phyloP scores from a whole-genome alignment of 2,797 vertebrate genomes.

The Argyrosomus regius region DNA sequence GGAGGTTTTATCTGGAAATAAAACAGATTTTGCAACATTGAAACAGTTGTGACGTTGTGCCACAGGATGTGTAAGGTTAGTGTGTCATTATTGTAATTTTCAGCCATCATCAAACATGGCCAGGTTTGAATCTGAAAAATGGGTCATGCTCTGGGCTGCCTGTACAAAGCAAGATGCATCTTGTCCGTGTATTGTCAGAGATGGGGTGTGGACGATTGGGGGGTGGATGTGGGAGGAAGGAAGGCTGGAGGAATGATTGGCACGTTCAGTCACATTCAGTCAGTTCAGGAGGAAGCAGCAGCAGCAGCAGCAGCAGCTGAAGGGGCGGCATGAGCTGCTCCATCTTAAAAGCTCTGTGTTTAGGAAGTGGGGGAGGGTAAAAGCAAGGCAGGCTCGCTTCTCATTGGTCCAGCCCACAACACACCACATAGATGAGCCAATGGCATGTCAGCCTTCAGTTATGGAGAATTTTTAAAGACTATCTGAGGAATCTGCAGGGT shows the following conservation, averaged over 20 bases:
- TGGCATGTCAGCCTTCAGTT: constrained; percentile 38
- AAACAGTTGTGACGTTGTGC: too few relatives aligned
- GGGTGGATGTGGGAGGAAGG: neutral
- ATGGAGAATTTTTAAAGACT: constrained; percentile 43
- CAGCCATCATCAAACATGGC: neutral
- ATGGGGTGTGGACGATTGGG: neutral
- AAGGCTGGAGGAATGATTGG: constrained; percentile 46
- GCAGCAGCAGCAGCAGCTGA: neutral
- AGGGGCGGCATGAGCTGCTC: neutral
- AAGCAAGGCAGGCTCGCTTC: neutral
- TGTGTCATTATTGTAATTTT: constrained; percentile 2
- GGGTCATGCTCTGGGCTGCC: constrained; percentile 32
- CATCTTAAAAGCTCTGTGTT: constrained; percentile 33
- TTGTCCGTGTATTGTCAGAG: constrained; percentile 12
- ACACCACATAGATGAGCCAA: constrained; percentile 84
- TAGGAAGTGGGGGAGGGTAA: constrained; percentile 54
- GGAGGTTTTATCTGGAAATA: neutral
- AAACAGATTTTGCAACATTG: too few relatives aligned
- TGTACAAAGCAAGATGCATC: neutral
- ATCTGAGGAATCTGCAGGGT: constrained; percentile 77
- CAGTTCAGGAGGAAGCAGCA: constrained; percentile 2
- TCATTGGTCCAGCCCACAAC: constrained; percentile 84
- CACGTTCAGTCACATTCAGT: constrained; percentile 35
- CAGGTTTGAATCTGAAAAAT: constrained; percentile 27
- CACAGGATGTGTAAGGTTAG: neutral